Conservation (phyloP, 2,113 vertebrate species). For the Lepidothrix coronata region DNA sequence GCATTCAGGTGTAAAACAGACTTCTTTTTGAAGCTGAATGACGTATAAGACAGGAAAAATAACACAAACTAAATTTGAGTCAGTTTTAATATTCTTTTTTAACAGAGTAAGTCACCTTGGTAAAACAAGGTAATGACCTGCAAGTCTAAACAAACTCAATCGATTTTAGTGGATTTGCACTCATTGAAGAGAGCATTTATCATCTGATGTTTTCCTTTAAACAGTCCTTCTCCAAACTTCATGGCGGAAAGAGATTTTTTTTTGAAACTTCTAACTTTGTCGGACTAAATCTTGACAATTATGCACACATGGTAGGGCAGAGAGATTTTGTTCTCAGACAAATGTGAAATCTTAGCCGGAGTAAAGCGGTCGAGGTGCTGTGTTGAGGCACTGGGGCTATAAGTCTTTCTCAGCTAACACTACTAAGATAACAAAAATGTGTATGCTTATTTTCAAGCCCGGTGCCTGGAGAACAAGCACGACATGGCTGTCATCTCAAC, state of each 20-base stretch:
- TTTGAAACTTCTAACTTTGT: neutral
- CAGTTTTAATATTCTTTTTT: neutral
- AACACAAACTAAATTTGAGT: neutral
- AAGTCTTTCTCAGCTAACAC: neutral
- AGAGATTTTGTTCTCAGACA: neutral
- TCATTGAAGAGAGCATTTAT: neutral
- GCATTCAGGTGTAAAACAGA: neutral
- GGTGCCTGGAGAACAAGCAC: conserved; percentile 3
- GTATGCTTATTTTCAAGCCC: neutral
- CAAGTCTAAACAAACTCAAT: neutral
- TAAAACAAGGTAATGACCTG: neutral
- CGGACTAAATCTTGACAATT: neutral
- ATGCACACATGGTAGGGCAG: neutral
- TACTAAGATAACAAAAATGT: conserved; percentile 34
- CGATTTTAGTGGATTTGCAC: neutral
- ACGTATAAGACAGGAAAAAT: neutral
- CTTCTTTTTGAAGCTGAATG: neutral
- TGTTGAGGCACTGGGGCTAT: neutral
- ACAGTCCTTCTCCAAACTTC: neutral
- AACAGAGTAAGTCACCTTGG: neutral
- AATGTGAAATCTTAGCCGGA: neutral
- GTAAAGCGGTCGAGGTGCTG: neutral
- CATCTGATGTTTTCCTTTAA: neutral
- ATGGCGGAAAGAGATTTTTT: neutral
- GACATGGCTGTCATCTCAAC: conserved; percentile 15